These are phyloP conservation scores for Volucella zonaria DNA, from an alignment of 2,888 invertebrate genomes.

Conservation along the genomic window DNA sequence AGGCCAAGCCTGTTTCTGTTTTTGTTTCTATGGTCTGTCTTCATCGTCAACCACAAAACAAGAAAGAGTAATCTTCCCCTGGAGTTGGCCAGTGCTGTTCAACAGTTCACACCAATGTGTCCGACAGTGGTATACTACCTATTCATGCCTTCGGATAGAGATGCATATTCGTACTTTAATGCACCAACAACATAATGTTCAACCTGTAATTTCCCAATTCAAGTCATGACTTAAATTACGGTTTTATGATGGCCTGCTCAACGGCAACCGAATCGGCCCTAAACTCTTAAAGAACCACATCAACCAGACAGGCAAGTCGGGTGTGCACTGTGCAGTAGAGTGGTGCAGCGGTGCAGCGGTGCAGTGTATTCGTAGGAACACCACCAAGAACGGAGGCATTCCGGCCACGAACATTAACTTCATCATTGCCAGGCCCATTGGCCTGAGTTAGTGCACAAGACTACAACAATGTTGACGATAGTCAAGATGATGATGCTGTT, in stretches of 20 bases:
- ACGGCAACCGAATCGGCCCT: slow-evolving; percentile 52
- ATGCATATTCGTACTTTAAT: slow-evolving; percentile 1
- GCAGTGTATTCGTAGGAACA: too few relatives aligned
- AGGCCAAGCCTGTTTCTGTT: background rate
- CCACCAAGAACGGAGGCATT: slow-evolving; percentile 57
- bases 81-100: background rate
- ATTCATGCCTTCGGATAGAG: slow-evolving; percentile 10
- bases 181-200: slow-evolving; percentile 48
- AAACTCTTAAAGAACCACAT: slow-evolving; percentile 36
- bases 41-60: slow-evolving; percentile 6
- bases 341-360: too few relatives aligned
- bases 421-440: slow-evolving; percentile 48
- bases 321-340: background rate
- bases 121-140: background rate
- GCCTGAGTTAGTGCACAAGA: slow-evolving; percentile 32
- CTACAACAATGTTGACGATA: slow-evolving; percentile 44
- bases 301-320: slow-evolving; percentile 24
- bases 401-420: slow-evolving; percentile 51
- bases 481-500: slow-evolving; percentile 14
- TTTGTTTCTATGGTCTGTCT: background rate
- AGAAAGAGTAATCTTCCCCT: background rate
- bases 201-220: slow-evolving; percentile 61
- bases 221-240: slow-evolving; percentile 64
- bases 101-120: slow-evolving; percentile 13
- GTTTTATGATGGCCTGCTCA: slow-evolving; percentile 58